phyloP scores from a whole-genome alignment of 2,888 invertebrate genomes.

The Ceraclea dissimilis region DNA sequence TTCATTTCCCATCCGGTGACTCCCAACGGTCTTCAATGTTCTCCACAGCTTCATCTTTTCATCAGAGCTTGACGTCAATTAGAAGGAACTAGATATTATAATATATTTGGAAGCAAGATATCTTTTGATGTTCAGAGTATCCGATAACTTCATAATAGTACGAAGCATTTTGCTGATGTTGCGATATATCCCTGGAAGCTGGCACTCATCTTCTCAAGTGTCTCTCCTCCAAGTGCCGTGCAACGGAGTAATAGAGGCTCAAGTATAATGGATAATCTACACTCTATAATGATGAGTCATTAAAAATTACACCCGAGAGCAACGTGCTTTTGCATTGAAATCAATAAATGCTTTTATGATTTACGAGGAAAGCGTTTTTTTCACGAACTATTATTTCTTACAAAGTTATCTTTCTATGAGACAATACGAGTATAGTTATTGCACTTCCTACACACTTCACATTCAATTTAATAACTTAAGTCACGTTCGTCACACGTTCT shows the following conservation, averaged over 20 bases:
- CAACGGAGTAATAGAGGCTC: background rate
- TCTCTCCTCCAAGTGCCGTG: background rate
- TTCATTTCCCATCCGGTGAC: conserved; percentile 11
- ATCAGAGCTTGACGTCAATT: conserved; percentile 1
- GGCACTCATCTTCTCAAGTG: background rate
- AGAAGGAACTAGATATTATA: background rate
- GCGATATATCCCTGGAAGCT: background rate
- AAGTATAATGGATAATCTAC: too few species aligned
- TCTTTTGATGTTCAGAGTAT: background rate
- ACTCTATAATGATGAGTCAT: background rate
- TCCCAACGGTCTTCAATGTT: conserved; percentile 20
- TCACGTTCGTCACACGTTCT: too few species aligned
- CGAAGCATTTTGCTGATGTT: background rate
- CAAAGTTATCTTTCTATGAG: too few species aligned
- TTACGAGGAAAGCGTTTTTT: background rate
- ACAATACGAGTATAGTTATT: too few species aligned
- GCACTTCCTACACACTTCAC: too few species aligned
- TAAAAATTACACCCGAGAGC: background rate
- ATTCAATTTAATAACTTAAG: too few species aligned
- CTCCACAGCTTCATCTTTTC: conserved; percentile 24
- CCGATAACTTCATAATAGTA: background rate
- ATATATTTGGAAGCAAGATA: background rate
- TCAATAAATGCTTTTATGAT: background rate
- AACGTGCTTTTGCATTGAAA: background rate
- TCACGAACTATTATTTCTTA: too few species aligned